A percentile compares a stretch with the other conserved stretches of the same genome.
phyloP scores from a whole-genome alignment of 2,797 vertebrate genomes.

The Miichthys miiuy region DNA sequence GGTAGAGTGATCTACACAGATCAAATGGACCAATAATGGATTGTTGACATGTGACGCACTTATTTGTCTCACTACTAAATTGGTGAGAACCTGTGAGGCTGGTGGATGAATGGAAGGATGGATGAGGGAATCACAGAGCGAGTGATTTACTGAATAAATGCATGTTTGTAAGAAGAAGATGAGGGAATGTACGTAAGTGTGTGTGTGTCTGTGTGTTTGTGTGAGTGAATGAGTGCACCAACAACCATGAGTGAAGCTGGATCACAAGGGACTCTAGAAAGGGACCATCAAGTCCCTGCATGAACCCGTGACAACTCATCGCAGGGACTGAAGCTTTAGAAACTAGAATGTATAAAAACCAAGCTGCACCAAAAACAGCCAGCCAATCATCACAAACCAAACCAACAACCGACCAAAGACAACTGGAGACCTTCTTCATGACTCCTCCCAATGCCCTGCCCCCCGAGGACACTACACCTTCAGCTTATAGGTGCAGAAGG shows the following conservation, averaged over 20 bases:
- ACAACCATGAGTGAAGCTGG: conserved; percentile 81
- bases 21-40: conserved; percentile 70
- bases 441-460: conserved; percentile 53
- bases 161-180: conserved; percentile 55
- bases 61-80: conserved; percentile 76
- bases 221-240: conserved; percentile 63
- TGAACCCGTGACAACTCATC: conserved; percentile 75
- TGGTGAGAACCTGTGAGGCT: conserved; percentile 67
- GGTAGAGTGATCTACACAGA: conserved; percentile 64
- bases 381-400: conserved; percentile 74
- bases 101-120: conserved; percentile 51
- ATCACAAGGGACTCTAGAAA: conserved; percentile 74
- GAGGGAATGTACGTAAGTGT: conserved; percentile 59
- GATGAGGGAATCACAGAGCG: conserved; percentile 51
- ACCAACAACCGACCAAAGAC: conserved; percentile 82
- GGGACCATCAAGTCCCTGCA: conserved; percentile 71
- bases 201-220: conserved; percentile 35
- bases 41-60: conserved; percentile 80
- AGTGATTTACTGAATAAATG: conserved; percentile 65
- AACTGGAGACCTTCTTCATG: conserved; percentile 77
- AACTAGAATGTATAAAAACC: conserved; percentile 86
- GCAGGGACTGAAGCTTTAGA: conserved; percentile 80
- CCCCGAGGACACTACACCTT: conserved; percentile 59
- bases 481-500: conserved; percentile 66
- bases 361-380: conserved; percentile 80